A percentile compares a stretch with the other conserved stretches of the same genome.
phyloP scores from a whole-genome alignment of 2,797 vertebrate genomes.

The Catharus ustulatus region DNA sequence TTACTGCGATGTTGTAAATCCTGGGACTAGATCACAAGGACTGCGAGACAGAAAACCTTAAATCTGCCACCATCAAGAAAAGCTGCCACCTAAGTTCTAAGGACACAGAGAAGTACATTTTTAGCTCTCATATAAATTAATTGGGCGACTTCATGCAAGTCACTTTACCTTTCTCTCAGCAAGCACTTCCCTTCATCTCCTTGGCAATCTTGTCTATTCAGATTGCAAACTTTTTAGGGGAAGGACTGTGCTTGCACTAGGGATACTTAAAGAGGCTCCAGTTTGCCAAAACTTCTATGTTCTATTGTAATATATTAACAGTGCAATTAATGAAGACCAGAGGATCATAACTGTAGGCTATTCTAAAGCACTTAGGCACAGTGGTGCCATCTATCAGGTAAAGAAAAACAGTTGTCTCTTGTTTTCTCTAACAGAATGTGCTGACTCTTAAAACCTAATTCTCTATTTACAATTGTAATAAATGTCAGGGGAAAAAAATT shows the following conservation, averaged over 20 bases:
- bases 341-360: background rate
- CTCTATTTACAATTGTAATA: background rate
- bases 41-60: conserved; percentile 21
- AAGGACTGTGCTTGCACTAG: background rate
- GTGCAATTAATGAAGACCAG: background rate
- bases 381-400: background rate
- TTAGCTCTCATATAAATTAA: background rate
- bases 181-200: background rate
- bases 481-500: rapidly evolving
- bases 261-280: background rate
- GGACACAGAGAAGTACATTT: background rate
- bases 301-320: background rate
- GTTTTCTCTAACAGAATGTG: background rate
- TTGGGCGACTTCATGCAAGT: background rate
- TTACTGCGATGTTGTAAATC: background rate
- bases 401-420: background rate
- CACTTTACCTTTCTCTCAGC: background rate
- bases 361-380: background rate
- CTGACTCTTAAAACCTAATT: background rate
- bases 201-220: background rate
- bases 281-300: background rate
- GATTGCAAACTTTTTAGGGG: background rate
- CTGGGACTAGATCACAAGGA: background rate
- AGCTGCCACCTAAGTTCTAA: background rate
- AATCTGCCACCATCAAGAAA: conserved; percentile 3